phyloP scores from a whole-genome alignment of 1,140 invertebrate species.

The Brachionus plicatilis region DNA sequence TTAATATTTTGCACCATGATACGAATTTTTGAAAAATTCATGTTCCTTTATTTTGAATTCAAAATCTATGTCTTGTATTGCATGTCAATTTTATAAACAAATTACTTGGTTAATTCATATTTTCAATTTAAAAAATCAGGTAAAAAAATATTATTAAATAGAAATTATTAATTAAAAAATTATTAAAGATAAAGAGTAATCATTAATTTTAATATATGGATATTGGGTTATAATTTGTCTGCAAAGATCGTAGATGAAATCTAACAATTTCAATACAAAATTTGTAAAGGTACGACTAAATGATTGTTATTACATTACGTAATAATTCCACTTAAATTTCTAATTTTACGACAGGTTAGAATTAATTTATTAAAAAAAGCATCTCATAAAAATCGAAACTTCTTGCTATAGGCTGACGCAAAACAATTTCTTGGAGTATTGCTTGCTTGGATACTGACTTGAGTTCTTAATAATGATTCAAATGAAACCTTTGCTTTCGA shows the following conservation, averaged over 20 bases:
- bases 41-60: no score
- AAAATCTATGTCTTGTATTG: no score
- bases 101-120: no score
- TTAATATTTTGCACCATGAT: no score
- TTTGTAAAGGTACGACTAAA: background rate
- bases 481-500: background rate
- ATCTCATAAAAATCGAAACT: background rate
- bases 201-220: no score
- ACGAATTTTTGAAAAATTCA: no score
- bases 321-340: background rate
- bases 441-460: background rate
- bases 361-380: background rate
- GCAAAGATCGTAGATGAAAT: background rate
- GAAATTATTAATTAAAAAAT: no score
- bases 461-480: background rate
- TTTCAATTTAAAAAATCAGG: no score
- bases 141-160: no score
- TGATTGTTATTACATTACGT: background rate
- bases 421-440: background rate
- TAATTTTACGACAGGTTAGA: background rate
- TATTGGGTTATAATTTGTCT: background rate
- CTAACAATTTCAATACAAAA: background rate
- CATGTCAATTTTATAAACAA: no score
- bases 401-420: background rate
- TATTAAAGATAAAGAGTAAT: no score